Evolutionary conservation across 1,140 invertebrate genomes (phyloP).

Genomic region (Agrilus planipennis): DNA sequence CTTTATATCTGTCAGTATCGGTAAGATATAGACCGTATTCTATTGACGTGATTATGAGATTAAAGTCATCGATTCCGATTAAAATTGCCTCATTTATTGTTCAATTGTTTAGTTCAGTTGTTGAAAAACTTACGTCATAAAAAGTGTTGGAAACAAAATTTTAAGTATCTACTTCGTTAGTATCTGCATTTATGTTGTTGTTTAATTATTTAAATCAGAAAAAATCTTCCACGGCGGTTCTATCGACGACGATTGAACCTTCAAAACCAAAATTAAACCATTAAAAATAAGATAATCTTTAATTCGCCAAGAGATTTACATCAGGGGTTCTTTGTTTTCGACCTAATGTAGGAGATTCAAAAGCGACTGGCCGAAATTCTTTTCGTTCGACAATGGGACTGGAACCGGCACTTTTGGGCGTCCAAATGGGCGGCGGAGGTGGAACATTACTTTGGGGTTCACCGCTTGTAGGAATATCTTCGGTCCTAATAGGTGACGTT

Average conservation of each 20-base stretch:
- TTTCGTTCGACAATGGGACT: slow-evolving; percentile 50
- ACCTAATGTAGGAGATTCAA: slow-evolving; percentile 56
- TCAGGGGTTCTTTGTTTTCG: slow-evolving; percentile 34
- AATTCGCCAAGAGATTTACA: slow-evolving; percentile 13
- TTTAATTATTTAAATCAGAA: too few relatives aligned
- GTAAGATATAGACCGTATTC: too few relatives aligned
- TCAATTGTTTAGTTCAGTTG: too few relatives aligned
- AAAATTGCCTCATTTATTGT: too few relatives aligned
- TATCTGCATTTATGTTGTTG: too few relatives aligned
- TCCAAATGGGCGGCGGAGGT: slow-evolving; percentile 58
- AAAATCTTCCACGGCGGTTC: slow-evolving; percentile 34
- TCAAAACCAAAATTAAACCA: slow-evolving; percentile 6
- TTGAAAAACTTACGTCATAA: too few relatives aligned
- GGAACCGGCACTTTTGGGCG: slow-evolving; percentile 51
- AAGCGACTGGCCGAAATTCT: slow-evolving; percentile 65
- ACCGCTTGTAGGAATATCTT: slow-evolving; percentile 32
- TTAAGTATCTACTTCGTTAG: too few relatives aligned
- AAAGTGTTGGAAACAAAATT: too few relatives aligned
- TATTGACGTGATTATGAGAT: too few relatives aligned
- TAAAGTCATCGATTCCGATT: too few relatives aligned
- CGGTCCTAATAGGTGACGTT: slow-evolving; percentile 30
- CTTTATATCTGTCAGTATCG: too few relatives aligned
- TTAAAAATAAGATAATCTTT: background rate
- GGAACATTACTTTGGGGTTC: slow-evolving; percentile 33
- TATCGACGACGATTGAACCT: slow-evolving; percentile 7